Conservation (phyloP, 2,797 vertebrate genomes). For the Myotis findleyi region DNA sequence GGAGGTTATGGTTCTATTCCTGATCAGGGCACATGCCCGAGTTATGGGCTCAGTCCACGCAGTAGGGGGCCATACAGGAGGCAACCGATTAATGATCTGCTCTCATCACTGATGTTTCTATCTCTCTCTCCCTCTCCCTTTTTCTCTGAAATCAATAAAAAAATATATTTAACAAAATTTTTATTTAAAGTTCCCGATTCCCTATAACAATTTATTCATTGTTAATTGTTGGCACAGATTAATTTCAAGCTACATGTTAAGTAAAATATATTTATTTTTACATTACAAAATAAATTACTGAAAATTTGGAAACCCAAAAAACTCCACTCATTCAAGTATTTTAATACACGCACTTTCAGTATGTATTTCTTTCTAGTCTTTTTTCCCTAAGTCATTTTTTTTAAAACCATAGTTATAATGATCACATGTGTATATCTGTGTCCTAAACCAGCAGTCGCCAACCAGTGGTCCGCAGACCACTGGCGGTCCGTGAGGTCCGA, state of each 20-base stretch:
- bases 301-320: slow-evolving; percentile 12
- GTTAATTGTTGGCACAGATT: not conserved
- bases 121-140: too few relatives aligned
- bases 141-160: too few relatives aligned
- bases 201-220: not conserved
- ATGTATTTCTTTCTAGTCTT: not conserved
- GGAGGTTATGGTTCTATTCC: too few relatives aligned
- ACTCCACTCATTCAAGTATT: not conserved
- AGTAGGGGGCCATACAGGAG: too few relatives aligned
- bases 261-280: slow-evolving; percentile 39
- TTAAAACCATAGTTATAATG: not conserved
- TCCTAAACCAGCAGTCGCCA: not conserved
- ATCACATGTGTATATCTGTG: not conserved
- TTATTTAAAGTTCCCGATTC: slow-evolving; percentile 4
- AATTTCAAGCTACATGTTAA: slow-evolving; percentile 28
- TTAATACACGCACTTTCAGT: not conserved
- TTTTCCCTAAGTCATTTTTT: not conserved
- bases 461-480: too few relatives aligned
- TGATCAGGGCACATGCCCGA: too few relatives aligned
- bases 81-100: too few relatives aligned
- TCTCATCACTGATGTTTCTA: too few relatives aligned
- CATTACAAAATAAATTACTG: slow-evolving; percentile 10
- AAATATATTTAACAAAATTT: too few relatives aligned
- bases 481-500: too few relatives aligned
- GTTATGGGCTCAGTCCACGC: too few relatives aligned